phyloP scores from a whole-genome alignment of 2,888 invertebrate species.

The Barypeithes pellucidus region DNA sequence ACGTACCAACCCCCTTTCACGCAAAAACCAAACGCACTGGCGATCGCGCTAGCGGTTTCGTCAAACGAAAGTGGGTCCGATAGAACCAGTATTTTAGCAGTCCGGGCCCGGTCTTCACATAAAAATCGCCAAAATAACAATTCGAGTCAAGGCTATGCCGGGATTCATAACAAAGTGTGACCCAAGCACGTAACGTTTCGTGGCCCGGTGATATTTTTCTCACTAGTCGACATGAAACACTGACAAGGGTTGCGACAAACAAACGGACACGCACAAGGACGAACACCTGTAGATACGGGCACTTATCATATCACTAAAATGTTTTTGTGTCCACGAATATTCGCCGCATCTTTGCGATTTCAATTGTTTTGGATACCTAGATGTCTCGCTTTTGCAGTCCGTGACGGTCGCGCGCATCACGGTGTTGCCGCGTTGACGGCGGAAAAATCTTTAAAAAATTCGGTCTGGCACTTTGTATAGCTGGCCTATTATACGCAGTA shows the following conservation, averaged over 20 bases:
- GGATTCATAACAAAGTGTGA: constrained; percentile 56
- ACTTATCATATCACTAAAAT: constrained; percentile 57
- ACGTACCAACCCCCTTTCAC: constrained; percentile 27
- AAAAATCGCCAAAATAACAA: constrained; percentile 60
- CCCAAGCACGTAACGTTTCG: constrained; percentile 53
- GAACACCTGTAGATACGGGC: constrained; percentile 51
- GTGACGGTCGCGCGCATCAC: constrained; percentile 43
- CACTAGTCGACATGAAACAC: constrained; percentile 32
- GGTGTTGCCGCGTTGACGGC: constrained; percentile 19
- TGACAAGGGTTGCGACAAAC: constrained; percentile 56
- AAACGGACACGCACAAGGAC: constrained; percentile 44
- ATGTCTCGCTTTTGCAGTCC: constrained; percentile 63
- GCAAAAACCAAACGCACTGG: constrained; percentile 25
- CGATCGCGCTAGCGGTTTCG: constrained; percentile 19
- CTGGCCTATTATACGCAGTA: too few species aligned
- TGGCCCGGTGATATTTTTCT: constrained; percentile 45
- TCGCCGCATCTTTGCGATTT: constrained; percentile 61
- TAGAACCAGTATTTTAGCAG: constrained; percentile 27
- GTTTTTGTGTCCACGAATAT: constrained; percentile 58
- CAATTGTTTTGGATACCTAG: constrained; percentile 69
- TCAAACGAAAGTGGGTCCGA: constrained; percentile 19
- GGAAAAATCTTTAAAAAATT: constrained; percentile 1
- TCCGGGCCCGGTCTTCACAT: constrained; percentile 57
- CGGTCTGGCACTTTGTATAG: background rate
- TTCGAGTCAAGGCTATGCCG: constrained; percentile 63